Base-by-base conservation (phyloP, 1,140 invertebrate species). In the Semibalanus balanoides region DNA sequence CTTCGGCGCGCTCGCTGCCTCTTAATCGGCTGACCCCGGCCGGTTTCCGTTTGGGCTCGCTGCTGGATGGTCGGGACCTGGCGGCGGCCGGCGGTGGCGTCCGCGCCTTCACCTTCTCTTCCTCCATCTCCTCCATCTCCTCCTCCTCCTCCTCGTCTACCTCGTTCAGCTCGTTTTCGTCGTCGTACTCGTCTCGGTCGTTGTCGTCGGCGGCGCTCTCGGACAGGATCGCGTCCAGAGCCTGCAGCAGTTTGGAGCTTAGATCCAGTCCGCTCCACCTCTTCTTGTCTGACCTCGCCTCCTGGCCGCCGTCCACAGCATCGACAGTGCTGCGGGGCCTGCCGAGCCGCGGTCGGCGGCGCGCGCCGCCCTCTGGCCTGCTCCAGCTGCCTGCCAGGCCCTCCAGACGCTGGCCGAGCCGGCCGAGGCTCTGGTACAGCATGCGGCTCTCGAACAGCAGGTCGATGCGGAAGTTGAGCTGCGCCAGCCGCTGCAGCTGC, bases 381-480 rank as follows among this genome's bases (percentile, higher is more conserved):
- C 83, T 85, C 84, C 80, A 83, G 84, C 83, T 84, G 78, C 78
- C 79, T 78, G 81, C 77, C 79, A 79, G 76, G 76, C 76, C 73
- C 77, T 75, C 78, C 30, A 80, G 76, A 0, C 78, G 79, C 75
- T 81, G 79, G n/a, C 81, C 81, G 76, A 90, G 87, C 80, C 87
- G 87, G 79, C 90, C 89, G 81, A 93, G 89, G 82, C 90, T 92
- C 79, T 89, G 86, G 80, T 92, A 91, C 30, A 93, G 84, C 80
- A 91, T 88, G 74, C 90, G 87, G 81, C 90, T 90, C 81, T 93
- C 91, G 84, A 91, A 92, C 77, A 93, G 87, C 71, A 93, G 87
- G 82, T 94, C 92, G 72, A 95, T 83, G 76, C 91, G 89, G 83
- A 93, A 93, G 31, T 91, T 91, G 76, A 92, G 86, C 72, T 90